Evolutionary conservation across 2,113 vertebrate species (phyloP).

Genomic region (Trinectes maculatus): DNA sequence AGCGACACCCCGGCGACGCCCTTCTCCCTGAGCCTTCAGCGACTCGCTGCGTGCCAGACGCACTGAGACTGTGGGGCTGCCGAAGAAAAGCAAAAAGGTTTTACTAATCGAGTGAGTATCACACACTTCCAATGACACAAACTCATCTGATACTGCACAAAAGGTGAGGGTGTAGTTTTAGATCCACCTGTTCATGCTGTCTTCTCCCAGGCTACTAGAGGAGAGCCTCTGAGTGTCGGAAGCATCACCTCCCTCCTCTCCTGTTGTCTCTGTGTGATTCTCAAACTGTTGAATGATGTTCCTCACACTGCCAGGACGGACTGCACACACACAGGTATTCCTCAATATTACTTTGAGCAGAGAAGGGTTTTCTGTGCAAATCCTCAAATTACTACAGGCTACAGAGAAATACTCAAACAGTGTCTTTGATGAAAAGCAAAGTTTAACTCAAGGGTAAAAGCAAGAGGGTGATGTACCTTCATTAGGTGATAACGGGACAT

Average conservation of each 20-base stretch:
- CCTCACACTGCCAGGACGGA: slow-evolving; percentile 89
- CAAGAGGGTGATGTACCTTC: slow-evolving; percentile 72
- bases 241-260: slow-evolving; percentile 78
- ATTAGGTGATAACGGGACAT: slow-evolving; percentile 80
- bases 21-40: slow-evolving; percentile 91
- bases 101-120: too few species aligned
- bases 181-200: slow-evolving; percentile 81
- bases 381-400: too few species aligned
- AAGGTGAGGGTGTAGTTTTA: too few species aligned
- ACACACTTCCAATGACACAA: too few species aligned
- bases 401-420: not conserved
- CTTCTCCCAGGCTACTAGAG: slow-evolving; percentile 89
- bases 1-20: slow-evolving; percentile 79
- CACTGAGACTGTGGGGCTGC: slow-evolving; percentile 73
- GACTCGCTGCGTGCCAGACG: slow-evolving; percentile 92
- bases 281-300: slow-evolving; percentile 98
- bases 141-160: too few species aligned
- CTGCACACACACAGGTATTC: slow-evolving; percentile 51
- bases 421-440: not conserved
- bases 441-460: not conserved
- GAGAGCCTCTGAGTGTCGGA: slow-evolving; percentile 83
- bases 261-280: slow-evolving; percentile 79
- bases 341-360: fast-evolving
- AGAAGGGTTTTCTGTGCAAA: not conserved
- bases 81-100: not conserved